phyloP scores from a whole-genome alignment of 37 sponge, comb jelly and placozoan species.

The Petrosia ficiformis region DNA sequence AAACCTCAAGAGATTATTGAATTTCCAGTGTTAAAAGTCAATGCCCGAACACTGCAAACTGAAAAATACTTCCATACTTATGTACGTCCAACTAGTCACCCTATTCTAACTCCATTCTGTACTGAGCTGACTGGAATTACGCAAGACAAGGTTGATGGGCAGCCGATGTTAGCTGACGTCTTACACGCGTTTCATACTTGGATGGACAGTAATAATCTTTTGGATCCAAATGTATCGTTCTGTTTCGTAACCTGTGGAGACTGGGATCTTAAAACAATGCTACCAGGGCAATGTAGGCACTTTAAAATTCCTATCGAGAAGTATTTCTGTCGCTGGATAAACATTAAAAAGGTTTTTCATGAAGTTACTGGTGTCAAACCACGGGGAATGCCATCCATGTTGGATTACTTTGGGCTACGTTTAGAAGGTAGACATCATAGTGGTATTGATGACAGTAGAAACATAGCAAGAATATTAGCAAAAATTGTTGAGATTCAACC shows the following conservation, averaged over 20 bases:
- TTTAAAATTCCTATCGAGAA: slow-evolving; percentile 27
- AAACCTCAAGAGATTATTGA: slow-evolving; percentile 81
- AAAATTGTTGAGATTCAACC: slow-evolving; percentile 7
- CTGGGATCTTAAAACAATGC: slow-evolving; percentile 80
- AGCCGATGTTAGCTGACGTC: slow-evolving; percentile 48
- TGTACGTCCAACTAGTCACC: slow-evolving; percentile 68
- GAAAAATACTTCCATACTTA: slow-evolving; percentile 79
- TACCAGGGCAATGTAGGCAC: slow-evolving; percentile 55
- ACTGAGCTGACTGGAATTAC: slow-evolving; percentile 81
- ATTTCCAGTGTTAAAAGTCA: slow-evolving; percentile 79
- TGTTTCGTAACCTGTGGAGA: slow-evolving; percentile 87
- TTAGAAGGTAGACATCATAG: slow-evolving; percentile 79
- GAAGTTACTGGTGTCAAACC: slow-evolving; percentile 32
- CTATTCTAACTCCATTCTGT: slow-evolving; percentile 62
- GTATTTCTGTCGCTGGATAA: slow-evolving; percentile 72
- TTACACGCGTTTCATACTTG: slow-evolving; percentile 49
- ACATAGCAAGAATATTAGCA: slow-evolving; percentile 69
- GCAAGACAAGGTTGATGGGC: slow-evolving; percentile 65
- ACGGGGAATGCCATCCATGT: slow-evolving; percentile 60
- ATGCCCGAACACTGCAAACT: slow-evolving; percentile 65
- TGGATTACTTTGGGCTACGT: slow-evolving; percentile 32
- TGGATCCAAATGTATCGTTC: slow-evolving; percentile 30
- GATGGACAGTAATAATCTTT: slow-evolving; percentile 50
- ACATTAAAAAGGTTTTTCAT: slow-evolving; percentile 65
- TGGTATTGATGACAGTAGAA: slow-evolving; percentile 82